phyloP scores from a whole-genome alignment of 2,888 invertebrate species.

The Spilosoma lubricipeda region DNA sequence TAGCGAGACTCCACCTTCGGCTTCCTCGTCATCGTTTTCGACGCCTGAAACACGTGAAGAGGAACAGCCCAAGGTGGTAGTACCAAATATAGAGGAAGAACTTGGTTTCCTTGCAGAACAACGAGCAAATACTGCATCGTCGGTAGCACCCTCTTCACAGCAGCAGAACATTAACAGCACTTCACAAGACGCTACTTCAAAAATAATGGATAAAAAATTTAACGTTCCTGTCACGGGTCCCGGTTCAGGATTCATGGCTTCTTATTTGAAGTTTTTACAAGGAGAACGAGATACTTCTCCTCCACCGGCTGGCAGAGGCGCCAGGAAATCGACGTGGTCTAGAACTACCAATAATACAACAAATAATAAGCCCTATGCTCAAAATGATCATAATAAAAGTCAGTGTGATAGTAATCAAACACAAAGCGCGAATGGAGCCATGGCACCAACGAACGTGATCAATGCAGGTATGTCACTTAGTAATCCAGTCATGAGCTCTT shows the following conservation, averaged over 20 bases:
- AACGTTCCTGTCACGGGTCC: constrained; percentile 87
- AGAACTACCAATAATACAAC: constrained; percentile 78
- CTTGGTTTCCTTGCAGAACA: constrained; percentile 91
- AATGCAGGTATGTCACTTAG: constrained; percentile 75
- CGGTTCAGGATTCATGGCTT: constrained; percentile 93
- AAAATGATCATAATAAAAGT: constrained; percentile 74
- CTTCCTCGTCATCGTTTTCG: constrained; percentile 85
- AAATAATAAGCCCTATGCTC: constrained; percentile 73
- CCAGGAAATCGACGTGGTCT: constrained; percentile 89
- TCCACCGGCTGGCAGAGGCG: constrained; percentile 89
- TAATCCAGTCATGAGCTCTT: constrained; percentile 73
- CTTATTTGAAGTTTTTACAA: constrained; percentile 94
- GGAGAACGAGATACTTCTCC: constrained; percentile 94
- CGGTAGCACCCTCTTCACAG: constrained; percentile 84
- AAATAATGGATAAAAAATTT: constrained; percentile 87
- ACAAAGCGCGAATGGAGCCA: constrained; percentile 80
- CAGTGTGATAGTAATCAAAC: constrained; percentile 73
- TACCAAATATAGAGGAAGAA: constrained; percentile 96
- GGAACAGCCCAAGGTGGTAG: constrained; percentile 93
- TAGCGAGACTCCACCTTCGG: constrained; percentile 86
- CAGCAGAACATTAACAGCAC: constrained; percentile 81
- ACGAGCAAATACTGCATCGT: constrained; percentile 82
- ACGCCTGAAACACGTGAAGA: constrained; percentile 87
- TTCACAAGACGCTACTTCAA: constrained; percentile 81
- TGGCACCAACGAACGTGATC: constrained; percentile 71